Conservation (phyloP, 2,888 invertebrate species). For the Thelaira solivaga region DNA sequence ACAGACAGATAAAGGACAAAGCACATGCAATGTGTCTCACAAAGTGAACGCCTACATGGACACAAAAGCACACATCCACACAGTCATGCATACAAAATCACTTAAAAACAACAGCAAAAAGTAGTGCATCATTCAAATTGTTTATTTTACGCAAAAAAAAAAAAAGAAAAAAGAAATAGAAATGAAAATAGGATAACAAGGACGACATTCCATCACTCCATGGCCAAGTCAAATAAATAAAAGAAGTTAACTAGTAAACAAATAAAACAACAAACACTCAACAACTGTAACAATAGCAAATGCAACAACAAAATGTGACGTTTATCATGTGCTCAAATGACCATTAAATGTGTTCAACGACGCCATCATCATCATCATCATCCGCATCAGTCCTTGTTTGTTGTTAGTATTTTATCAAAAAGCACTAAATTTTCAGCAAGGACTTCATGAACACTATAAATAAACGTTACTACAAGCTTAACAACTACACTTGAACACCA, state of each 20-base stretch:
- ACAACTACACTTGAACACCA: slow-evolving; percentile 15
- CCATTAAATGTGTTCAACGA: slow-evolving; percentile 76
- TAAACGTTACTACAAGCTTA: slow-evolving; percentile 16
- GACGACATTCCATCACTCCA: slow-evolving; percentile 63
- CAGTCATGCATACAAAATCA: not conserved
- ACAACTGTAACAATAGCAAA: slow-evolving; percentile 54
- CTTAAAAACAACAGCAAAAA: slow-evolving; percentile 47
- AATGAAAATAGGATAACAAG: slow-evolving; percentile 55
- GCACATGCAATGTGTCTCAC: slow-evolving; percentile 43
- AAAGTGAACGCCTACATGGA: slow-evolving; percentile 39
- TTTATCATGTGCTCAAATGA: slow-evolving; percentile 77
- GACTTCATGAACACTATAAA: slow-evolving; percentile 48
- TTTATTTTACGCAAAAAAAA: slow-evolving; percentile 2
- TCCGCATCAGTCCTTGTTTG: slow-evolving; percentile 48
- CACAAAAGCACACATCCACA: not conserved
- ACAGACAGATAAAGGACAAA: slow-evolving; percentile 8
- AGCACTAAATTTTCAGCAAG: slow-evolving; percentile 52
- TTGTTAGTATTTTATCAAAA: slow-evolving; percentile 24
- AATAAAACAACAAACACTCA: too few relatives aligned
- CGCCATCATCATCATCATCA: slow-evolving; percentile 64
- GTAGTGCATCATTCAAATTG: slow-evolving; percentile 48
- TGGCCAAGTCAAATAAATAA: slow-evolving; percentile 30
- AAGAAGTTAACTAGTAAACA: slow-evolving; percentile 37
- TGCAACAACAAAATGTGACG: slow-evolving; percentile 71
- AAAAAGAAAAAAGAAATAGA: too few relatives aligned